Conservation (phyloP, 2,888 invertebrate genomes). For the Acrocera orbiculus region DNA sequence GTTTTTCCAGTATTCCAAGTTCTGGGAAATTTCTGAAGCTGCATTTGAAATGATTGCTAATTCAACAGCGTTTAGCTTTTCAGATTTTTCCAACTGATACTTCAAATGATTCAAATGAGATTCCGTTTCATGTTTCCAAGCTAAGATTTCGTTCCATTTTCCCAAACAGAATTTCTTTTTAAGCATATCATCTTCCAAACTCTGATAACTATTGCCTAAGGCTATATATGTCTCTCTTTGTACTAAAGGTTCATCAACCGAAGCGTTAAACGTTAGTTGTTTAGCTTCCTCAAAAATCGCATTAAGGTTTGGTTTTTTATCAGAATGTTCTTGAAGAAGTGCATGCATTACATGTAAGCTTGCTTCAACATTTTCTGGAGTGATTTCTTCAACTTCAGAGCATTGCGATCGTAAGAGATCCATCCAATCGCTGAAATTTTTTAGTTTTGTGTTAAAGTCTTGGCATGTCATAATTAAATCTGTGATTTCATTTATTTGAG, state of each 20-base stretch:
- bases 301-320: slow-evolving; percentile 60
- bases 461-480: slow-evolving; percentile 66
- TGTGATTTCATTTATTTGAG: slow-evolving; percentile 60
- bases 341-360: slow-evolving; percentile 62
- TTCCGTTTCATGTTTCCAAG: slow-evolving; percentile 63
- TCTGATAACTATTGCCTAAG: slow-evolving; percentile 59
- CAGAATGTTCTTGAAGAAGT: slow-evolving; percentile 67
- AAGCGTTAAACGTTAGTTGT: slow-evolving; percentile 47
- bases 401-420: slow-evolving; percentile 51
- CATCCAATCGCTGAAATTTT: slow-evolving; percentile 66
- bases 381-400: slow-evolving; percentile 62
- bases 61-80: slow-evolving; percentile 51
- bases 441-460: slow-evolving; percentile 64
- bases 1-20: slow-evolving; percentile 52
- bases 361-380: slow-evolving; percentile 62
- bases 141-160: slow-evolving; percentile 67
- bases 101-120: slow-evolving; percentile 65
- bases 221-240: slow-evolving; percentile 59
- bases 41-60: slow-evolving; percentile 51
- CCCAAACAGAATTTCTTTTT: slow-evolving; percentile 57
- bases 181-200: slow-evolving; percentile 52
- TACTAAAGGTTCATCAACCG: slow-evolving; percentile 54
- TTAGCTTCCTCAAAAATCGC: slow-evolving; percentile 71
- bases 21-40: slow-evolving; percentile 46
- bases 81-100: slow-evolving; percentile 54